Percentiles rank a stretch among this genome's conserved stretches.
These are phyloP conservation scores for Ammodytes marinus DNA, from an alignment of 2,113 vertebrate genomes.

Conservation along the genomic window DNA sequence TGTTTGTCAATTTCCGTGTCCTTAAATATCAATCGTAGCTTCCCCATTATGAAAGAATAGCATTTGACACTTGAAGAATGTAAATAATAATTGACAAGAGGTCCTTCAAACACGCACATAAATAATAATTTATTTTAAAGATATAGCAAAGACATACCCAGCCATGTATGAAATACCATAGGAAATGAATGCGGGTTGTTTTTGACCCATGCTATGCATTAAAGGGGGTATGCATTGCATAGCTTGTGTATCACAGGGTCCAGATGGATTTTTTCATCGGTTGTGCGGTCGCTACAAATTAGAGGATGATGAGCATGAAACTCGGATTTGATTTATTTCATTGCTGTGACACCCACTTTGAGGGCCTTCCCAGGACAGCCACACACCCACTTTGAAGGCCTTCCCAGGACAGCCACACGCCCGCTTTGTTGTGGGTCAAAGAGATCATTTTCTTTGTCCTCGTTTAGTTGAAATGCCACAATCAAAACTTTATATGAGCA, in stretches of 20 bases:
- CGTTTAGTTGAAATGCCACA: constrained; percentile 48
- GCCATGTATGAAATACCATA: too few species aligned
- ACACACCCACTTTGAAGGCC: constrained; percentile 50
- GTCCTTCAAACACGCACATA: too few species aligned
- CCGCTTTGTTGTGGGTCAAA: constrained; percentile 66
- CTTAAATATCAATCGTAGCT: constrained; percentile 11
- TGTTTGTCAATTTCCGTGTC: background rate
- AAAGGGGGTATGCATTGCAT: too few species aligned
- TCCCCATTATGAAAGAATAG: constrained; percentile 16
- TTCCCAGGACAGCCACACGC: constrained; percentile 32
- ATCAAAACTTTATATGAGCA: constrained; percentile 39
- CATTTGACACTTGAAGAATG: background rate
- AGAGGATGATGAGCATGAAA: constrained; percentile 61
- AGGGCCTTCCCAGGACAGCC: constrained; percentile 40
- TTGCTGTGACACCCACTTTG: constrained; percentile 40
- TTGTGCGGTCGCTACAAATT: constrained; percentile 49
- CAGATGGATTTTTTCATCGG: background rate
- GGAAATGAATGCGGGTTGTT: too few species aligned
- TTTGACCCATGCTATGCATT: too few species aligned
- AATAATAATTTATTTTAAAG: too few species aligned
- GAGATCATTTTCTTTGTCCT: constrained; percentile 55
- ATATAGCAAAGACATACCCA: too few species aligned
- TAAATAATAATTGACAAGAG: too few species aligned
- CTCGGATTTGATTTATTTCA: constrained; percentile 53
- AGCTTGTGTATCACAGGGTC: too few species aligned